Conservation (phyloP, 2,113 vertebrate genomes). For the Anarrhichthys ocellatus region DNA sequence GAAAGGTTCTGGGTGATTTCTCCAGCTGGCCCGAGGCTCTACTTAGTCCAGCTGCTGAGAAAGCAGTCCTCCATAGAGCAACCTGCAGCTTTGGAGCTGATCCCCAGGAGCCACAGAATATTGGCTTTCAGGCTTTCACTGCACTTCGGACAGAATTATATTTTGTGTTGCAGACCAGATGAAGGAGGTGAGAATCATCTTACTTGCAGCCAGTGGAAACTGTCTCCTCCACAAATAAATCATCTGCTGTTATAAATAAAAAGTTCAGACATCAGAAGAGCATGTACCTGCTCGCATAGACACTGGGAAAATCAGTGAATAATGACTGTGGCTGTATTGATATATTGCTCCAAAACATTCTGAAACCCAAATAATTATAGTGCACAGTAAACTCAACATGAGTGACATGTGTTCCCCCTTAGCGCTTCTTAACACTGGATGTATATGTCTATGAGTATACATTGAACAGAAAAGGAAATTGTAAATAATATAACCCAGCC, state of each 20-base stretch:
- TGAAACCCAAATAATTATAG: neutral
- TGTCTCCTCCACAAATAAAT: neutral
- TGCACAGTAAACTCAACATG: neutral
- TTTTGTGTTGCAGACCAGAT: neutral
- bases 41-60: conserved; percentile 7
- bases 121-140: neutral
- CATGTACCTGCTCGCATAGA: neutral
- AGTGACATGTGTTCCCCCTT: neutral
- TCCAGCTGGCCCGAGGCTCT: conserved; percentile 8
- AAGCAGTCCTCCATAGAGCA: neutral
- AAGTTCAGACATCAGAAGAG: neutral
- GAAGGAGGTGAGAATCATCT: neutral
- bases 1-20: neutral
- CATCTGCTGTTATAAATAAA: neutral
- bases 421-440: neutral
- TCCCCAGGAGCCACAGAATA: neutral
- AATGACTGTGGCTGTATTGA: neutral
- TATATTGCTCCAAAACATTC: neutral
- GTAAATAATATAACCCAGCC: neutral
- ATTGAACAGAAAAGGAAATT: neutral
- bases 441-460: neutral
- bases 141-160: neutral
- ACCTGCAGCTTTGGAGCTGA: conserved; percentile 3
- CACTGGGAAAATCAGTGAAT: neutral
- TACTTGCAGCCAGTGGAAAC: neutral